phyloP scores from a whole-genome alignment of 2,797 vertebrate species.

The Buceros bicornis region DNA sequence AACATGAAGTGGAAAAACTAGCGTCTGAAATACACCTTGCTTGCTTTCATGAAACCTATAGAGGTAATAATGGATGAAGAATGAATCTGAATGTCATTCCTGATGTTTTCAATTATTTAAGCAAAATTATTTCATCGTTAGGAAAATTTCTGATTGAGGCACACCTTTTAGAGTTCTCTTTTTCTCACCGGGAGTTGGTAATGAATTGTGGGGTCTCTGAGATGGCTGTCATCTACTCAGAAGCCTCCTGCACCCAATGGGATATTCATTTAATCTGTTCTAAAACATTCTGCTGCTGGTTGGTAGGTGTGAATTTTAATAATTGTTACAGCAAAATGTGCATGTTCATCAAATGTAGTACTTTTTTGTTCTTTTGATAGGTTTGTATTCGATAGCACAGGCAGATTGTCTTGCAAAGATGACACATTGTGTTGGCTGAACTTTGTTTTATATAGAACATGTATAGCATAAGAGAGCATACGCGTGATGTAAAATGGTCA shows the following conservation, averaged over 20 bases:
- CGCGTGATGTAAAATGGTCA: not conserved
- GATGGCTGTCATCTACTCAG: not conserved
- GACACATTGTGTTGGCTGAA: not conserved
- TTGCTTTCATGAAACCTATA: not conserved
- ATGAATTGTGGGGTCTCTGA: conserved; percentile 10
- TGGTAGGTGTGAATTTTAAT: conserved; percentile 3
- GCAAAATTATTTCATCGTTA: not conserved
- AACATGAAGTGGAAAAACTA: not conserved
- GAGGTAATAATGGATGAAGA: not conserved
- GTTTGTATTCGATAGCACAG: not conserved
- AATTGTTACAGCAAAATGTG: not conserved
- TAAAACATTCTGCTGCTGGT: not conserved
- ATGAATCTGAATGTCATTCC: not conserved
- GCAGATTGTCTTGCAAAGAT: not conserved
- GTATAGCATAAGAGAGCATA: not conserved
- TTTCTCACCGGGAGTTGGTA: not conserved
- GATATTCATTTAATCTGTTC: conserved; percentile 20
- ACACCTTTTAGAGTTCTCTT: not conserved
- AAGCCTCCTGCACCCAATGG: not conserved
- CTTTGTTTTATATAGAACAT: not conserved
- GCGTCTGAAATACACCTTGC: not conserved
- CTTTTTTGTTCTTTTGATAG: not conserved
- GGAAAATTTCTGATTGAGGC: not conserved
- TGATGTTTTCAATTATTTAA: not conserved
- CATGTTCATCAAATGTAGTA: not conserved